Evolutionary conservation across 2,888 invertebrate genomes (phyloP), one percentile per base, ranked within the genome.

Genomic region (Gandaritis pyraliata): DNA sequence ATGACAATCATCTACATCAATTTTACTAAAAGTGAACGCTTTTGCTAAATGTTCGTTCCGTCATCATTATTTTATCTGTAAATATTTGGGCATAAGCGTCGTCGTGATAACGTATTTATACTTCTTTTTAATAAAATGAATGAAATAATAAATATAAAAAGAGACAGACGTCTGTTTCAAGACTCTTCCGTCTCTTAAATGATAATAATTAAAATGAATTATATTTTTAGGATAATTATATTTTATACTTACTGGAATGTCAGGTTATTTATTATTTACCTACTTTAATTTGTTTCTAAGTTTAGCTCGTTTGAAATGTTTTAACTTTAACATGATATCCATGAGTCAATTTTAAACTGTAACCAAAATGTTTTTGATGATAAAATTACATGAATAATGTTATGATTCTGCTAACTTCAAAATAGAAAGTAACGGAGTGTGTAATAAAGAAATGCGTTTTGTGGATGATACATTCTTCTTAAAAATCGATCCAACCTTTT

Each of bases 161-260:
- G n/a, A 33, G 16, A 49, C 41, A n/a, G 5, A 3, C 12, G 88
- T 87, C 87, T 86, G 87, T 88, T 89, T 87, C 84, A 86, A 85
- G 87, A 86, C 85, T 81, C 65, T 30, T 47, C 55, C 7, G 53
- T 18, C 49, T 45, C 46, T 15, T 13, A 48, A 30, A 30, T 55
- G 30, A 15, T 52, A 36, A 12, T n/a, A 49, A 23, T 23, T 23
- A 23, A 52, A 45, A 36, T 57, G 47, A 52, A 56, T 49, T n/a
- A 38, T 57, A 53, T 30, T 49, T 61, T 29, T 60, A 54, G 46
- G 58, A 57, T 45, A 33, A 33, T 33, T 33, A 48, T 18, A 57
- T 49, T 50, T 38, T 62, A 12, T 33, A 23, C 48, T 33, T 33
- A 33, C 33, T 50, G 50, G 23, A 16, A 39, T 50, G 43, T 45